Conservation (phyloP, 1,140 invertebrate species). For the Ptiloglossa arizonensis region DNA sequence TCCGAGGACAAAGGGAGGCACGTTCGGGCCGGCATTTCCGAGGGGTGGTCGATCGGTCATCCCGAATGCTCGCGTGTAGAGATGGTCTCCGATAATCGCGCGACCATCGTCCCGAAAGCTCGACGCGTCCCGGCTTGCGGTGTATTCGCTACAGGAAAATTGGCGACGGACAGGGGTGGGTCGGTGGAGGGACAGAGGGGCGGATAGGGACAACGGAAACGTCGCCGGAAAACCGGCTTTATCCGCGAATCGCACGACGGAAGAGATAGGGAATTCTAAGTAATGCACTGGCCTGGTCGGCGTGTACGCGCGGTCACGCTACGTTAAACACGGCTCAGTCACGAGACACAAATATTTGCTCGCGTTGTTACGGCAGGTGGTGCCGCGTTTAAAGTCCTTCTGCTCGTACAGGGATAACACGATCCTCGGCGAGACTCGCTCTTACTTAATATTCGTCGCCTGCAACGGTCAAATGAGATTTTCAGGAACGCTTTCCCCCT, state of each 20-base stretch:
- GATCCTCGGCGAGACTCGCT: not conserved
- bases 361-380: slow-evolving; percentile 50
- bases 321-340: slow-evolving; percentile 50
- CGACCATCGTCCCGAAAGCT: slow-evolving; percentile 31
- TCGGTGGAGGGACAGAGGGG: not conserved
- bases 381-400: slow-evolving; percentile 28
- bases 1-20: slow-evolving; percentile 36
- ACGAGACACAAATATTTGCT: slow-evolving; percentile 54
- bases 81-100: slow-evolving; percentile 40
- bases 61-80: slow-evolving; percentile 43
- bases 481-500: slow-evolving; percentile 17
- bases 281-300: slow-evolving; percentile 37
- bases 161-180: not conserved
- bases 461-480: slow-evolving; percentile 35
- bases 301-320: slow-evolving; percentile 44
- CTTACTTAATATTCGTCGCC: slow-evolving; percentile 38
- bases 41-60: slow-evolving; percentile 50
- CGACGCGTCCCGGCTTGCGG: not conserved
- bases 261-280: slow-evolving; percentile 51
- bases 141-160: not conserved
- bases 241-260: slow-evolving; percentile 46
- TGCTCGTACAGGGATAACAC: not conserved
- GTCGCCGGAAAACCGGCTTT: slow-evolving; percentile 35
- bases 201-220: slow-evolving; percentile 37
- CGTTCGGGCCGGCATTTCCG: slow-evolving; percentile 24